Evolutionary conservation across 2,797 vertebrate genomes (phyloP), one percentile per base, ranked within the genome.

Genomic region (Austrolebias charrua): DNA sequence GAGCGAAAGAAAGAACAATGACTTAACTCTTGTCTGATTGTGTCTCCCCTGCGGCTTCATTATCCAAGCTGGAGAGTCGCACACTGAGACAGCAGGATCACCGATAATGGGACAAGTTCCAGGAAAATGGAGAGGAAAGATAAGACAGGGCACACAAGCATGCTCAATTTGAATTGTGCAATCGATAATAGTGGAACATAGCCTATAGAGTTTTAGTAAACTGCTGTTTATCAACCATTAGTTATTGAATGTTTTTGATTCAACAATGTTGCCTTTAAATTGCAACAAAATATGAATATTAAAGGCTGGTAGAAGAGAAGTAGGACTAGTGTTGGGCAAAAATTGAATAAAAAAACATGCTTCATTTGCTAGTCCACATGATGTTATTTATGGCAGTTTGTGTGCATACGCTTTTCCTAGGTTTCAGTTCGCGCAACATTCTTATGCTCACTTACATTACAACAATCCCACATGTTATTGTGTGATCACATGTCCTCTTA

Each of bases 31-130:
- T 52, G 71, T 80, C 66, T 79, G 83, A 83, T 75, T 74, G 69
- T 69, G 69, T 53, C 71, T 88, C 87, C 87, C 85, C 64, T 60
- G 87, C 48, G 86, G 83, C 83, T 90, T 86, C 84, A 89, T 86
- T 88, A 90, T 83, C 88, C 72, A 68, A 76, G 76, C 61, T 63
- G 68, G 75, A 80, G 78, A 80, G 82, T 81, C 77, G 59, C 76
- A 82, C 71, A 69, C 75, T 74, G 77, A 81, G 70, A 75, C 78
- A 77, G 75, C 76, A 82, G 60, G 82, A 87, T 88, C 77, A 73
- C 78, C 78, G 75, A 86, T 87, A 87, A 86, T 88, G 75, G 83
- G 82, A 80, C 77, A 82, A 56, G 83, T 88, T 84, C 78, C 69
- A 75, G 55, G 51, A 62, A 78, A 87, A 78, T 60, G 63, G 74